Base-by-base conservation (phyloP, 2,797 vertebrate genomes). In the Melanotaenia maccullochi region DNA sequence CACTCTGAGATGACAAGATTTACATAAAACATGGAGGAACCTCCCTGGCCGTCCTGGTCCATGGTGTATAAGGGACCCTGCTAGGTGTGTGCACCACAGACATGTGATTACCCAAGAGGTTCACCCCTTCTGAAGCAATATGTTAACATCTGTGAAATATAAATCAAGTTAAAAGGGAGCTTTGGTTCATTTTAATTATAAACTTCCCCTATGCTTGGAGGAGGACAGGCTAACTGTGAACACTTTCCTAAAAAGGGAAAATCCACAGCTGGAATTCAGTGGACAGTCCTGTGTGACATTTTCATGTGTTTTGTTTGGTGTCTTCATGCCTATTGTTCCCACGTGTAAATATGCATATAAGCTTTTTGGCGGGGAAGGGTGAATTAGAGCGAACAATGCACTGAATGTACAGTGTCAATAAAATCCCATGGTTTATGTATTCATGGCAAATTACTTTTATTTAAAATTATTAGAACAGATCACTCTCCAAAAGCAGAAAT, bases 381-480 rank as follows among this genome's bases (percentile, higher is more conserved):
- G 89, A 87, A 75, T 89, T 86, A 75, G 82, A 88, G 87, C 87
- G 88, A 89, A 89, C 80, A 81, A 83, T 93, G 90, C 90, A 91
- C 91, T 92, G 90, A 91, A 91, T 92, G 87, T 93, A 92, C 92
- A 93, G 89, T 91, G 88, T 89, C 84, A 93, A 92, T 93, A 93
- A 93, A 92, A 92, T 89, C 87, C 90, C 84, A 89, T 90, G 88
- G 79, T 93, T 93, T 92, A 93, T 90, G 89, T 91, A 92, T 83
- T 73, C 52, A 6, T 60, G 73, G 85, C 65, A 75, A 67, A 55
- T 68, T 8, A 73, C 81, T 84, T 79, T 76, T 69, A 71, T 68
- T 68, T 56, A 18, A 49, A 35, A 47, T 9, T 18, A 44, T 57
- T 12, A 55, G 13, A 55, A 52, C 2, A 16, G 14, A 55, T 8